Conservation (phyloP, 1,140 invertebrate genomes). For the Galendromus occidentalis region DNA sequence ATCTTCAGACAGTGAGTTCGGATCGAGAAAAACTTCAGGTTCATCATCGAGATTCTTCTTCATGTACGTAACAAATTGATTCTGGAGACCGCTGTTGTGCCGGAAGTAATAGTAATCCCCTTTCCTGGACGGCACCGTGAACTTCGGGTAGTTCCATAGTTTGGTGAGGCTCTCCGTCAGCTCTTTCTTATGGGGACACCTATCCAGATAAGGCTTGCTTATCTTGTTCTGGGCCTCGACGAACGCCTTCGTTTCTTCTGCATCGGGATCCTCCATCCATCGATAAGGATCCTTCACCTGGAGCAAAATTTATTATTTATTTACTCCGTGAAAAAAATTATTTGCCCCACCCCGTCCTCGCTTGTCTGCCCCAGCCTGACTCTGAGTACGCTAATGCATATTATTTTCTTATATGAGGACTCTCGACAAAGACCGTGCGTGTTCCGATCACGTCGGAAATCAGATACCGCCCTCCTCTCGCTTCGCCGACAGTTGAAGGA, state of each 20-base stretch:
- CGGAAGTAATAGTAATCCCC: slow-evolving; percentile 78
- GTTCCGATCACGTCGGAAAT: too few species aligned
- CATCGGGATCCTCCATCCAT: slow-evolving; percentile 89
- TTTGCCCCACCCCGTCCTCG: too few species aligned
- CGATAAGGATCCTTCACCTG: slow-evolving; percentile 79
- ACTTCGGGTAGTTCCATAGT: slow-evolving; percentile 91
- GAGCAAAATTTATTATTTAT: too few species aligned
- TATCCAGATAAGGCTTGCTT: slow-evolving; percentile 59
- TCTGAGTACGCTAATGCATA: too few species aligned
- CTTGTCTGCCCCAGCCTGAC: too few species aligned
- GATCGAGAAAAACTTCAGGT: slow-evolving; percentile 75
- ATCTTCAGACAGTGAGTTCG: slow-evolving; percentile 75
- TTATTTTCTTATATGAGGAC: too few species aligned
- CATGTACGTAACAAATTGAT: slow-evolving; percentile 85
- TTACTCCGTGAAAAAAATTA: too few species aligned
- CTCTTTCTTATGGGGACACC: slow-evolving; percentile 46
- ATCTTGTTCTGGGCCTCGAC: slow-evolving; percentile 78
- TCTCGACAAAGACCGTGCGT: too few species aligned
- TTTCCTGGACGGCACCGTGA: slow-evolving; percentile 57
- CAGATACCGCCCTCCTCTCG: too few species aligned
- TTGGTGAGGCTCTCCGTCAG: slow-evolving; percentile 54
- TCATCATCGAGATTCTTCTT: slow-evolving; percentile 60
- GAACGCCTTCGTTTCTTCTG: slow-evolving; percentile 72
- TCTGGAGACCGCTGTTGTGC: slow-evolving; percentile 85
- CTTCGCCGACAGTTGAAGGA: too few species aligned